Percentiles rank a stretch among this genome's conserved stretches.
Evolutionary conservation across 2,888 invertebrate species (phyloP).

Genomic region (Aspidiotus rigidus): DNA sequence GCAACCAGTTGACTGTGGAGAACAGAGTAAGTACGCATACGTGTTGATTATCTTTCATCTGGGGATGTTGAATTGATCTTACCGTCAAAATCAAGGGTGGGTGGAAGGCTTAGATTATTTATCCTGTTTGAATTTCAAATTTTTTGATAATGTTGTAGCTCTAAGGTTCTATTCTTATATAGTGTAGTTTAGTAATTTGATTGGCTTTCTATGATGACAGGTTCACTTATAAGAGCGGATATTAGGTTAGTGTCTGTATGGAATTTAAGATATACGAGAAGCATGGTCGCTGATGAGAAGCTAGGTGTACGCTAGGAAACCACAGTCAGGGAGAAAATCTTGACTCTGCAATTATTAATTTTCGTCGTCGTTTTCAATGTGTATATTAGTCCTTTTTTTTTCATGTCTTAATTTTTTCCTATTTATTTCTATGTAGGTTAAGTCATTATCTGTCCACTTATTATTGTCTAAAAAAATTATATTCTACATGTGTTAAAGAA

Average conservation of each 20-base stretch:
- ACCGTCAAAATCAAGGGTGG: too few species aligned
- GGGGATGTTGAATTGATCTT: too few species aligned
- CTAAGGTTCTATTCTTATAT: too few species aligned
- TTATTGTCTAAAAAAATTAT: slow-evolving; percentile 14
- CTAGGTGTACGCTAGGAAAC: slow-evolving; percentile 29
- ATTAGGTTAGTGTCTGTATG: slow-evolving; percentile 27
- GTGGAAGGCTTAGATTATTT: too few species aligned
- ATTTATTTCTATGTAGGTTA: too few species aligned
- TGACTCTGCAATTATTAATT: slow-evolving; percentile 6
- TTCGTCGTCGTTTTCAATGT: slow-evolving; percentile 5
- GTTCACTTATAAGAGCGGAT: slow-evolving; percentile 18
- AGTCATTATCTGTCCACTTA: neutral
- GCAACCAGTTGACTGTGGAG: too few species aligned
- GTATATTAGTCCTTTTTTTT: slow-evolving; percentile 4
- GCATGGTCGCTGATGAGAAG: slow-evolving; percentile 22
- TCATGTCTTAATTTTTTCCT: too few species aligned
- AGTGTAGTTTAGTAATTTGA: neutral
- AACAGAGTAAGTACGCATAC: too few species aligned
- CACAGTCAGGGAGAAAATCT: slow-evolving; percentile 29
- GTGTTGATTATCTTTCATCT: too few species aligned
- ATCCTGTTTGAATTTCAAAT: too few species aligned
- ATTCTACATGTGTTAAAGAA: slow-evolving; percentile 19
- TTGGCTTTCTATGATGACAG: slow-evolving; percentile 31
- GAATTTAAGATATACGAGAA: neutral
- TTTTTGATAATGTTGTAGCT: too few species aligned